Conservation (phyloP, 2,113 vertebrate genomes). For the Notothenia coriiceps region DNA sequence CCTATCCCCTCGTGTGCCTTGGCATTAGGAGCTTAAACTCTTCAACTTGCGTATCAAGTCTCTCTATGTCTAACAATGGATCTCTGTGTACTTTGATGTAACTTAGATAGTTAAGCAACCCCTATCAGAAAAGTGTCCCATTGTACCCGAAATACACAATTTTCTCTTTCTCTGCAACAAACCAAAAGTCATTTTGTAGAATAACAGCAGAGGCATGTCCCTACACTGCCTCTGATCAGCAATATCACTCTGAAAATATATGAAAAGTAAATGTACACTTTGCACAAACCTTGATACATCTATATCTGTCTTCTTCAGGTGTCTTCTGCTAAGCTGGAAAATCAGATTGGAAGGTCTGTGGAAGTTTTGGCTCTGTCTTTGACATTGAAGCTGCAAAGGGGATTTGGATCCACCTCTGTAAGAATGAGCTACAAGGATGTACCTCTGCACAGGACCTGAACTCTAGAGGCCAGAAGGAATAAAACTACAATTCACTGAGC, state of each 20-base stretch:
- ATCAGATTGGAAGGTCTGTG: slow-evolving; percentile 13
- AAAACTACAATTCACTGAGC: slow-evolving; percentile 12
- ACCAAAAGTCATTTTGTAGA: too few species aligned
- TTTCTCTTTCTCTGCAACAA: too few species aligned
- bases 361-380: slow-evolving; percentile 30
- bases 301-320: slow-evolving; percentile 67
- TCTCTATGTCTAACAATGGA: too few species aligned
- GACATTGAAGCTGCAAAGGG: slow-evolving; percentile 34
- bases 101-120: too few species aligned
- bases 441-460: slow-evolving; percentile 23
- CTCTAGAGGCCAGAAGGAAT: slow-evolving; percentile 5
- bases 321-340: slow-evolving; percentile 37
- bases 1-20: too few species aligned
- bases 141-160: too few species aligned
- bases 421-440: slow-evolving; percentile 24
- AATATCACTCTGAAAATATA: neutral
- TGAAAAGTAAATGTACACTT: neutral
- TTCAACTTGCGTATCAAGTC: too few species aligned
- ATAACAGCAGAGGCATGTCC: too few species aligned
- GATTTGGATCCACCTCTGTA: slow-evolving; percentile 17
- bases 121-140: too few species aligned
- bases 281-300: slow-evolving; percentile 6
- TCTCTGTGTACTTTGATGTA: neutral
- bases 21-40: too few species aligned
- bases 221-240: too few species aligned